phyloP scores from a whole-genome alignment of 2,797 vertebrate species.

The Notoglanidium macrostoma region DNA sequence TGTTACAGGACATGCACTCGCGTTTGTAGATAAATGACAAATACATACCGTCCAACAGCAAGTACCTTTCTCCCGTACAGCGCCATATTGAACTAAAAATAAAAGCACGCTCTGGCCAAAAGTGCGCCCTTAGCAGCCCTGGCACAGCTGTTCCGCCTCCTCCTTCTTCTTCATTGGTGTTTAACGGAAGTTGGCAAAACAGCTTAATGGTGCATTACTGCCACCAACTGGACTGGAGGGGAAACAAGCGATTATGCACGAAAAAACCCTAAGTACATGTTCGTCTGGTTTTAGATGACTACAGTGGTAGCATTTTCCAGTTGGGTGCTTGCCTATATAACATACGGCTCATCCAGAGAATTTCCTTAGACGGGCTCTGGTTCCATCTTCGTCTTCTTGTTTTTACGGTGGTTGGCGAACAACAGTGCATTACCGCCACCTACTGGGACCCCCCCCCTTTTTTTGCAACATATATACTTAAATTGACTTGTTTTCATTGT shows the following conservation, averaged over 20 bases:
- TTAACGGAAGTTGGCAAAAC: no score
- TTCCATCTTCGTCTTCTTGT: neutral
- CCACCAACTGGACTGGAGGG: no score
- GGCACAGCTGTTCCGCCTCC: neutral
- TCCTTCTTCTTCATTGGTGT: neutral
- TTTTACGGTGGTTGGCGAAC: neutral
- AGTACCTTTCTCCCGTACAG: conserved; percentile 46
- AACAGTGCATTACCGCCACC: neutral
- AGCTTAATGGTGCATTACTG: no score
- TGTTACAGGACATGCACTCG: neutral
- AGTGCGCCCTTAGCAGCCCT: neutral
- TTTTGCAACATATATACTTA: no score
- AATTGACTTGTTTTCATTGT: neutral
- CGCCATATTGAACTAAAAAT: conserved; percentile 51
- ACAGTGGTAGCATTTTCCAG: no score
- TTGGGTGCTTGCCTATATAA: no score
- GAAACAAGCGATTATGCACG: no score
- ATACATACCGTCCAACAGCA: conserved; percentile 45
- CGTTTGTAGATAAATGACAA: neutral
- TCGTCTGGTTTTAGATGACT: no score
- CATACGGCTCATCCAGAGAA: neutral
- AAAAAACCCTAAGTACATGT: no score
- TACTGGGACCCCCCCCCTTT: neutral
- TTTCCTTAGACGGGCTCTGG: no score
- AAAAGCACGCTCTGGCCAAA: rapidly evolving